Evolutionary conservation across 2,797 vertebrate genomes (phyloP).

Genomic region (Scolopax bukidnonensis): DNA sequence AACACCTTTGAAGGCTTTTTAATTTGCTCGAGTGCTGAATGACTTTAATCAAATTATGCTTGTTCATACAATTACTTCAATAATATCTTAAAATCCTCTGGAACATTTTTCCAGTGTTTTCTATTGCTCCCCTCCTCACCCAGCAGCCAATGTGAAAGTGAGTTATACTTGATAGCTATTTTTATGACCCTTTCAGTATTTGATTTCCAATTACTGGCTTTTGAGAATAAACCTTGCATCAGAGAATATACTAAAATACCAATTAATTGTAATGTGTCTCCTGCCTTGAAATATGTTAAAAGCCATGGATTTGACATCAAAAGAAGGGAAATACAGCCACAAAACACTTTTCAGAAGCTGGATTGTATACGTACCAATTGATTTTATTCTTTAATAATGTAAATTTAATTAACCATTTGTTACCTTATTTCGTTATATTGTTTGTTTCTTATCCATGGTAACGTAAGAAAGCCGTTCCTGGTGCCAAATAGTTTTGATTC

Average conservation of each 20-base stretch:
- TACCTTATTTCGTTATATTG: not conserved
- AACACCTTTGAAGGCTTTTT: conserved; percentile 25
- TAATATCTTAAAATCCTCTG: conserved; percentile 24
- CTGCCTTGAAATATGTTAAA: not conserved
- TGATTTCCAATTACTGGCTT: conserved; percentile 5
- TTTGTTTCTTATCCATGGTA: not conserved
- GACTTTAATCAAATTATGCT: conserved; percentile 48
- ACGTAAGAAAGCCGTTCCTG: not conserved
- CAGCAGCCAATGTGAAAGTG: not conserved
- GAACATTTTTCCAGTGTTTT: conserved; percentile 17
- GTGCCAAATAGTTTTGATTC: not conserved
- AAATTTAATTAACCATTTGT: not conserved
- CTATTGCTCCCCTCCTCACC: not conserved
- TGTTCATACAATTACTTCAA: conserved; percentile 31
- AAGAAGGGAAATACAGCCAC: not conserved
- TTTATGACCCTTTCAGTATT: not conserved
- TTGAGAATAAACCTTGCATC: not conserved
- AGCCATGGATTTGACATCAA: not conserved
- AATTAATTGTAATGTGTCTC: not conserved
- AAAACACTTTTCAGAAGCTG: not conserved
- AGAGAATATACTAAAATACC: not conserved
- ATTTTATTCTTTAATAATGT: not conserved
- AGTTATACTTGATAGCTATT: not conserved
- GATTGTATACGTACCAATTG: not conserved
- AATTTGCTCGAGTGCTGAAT: conserved; percentile 14